Conservation (phyloP, 2,797 vertebrate species). For the Acanthurus leucopareius region DNA sequence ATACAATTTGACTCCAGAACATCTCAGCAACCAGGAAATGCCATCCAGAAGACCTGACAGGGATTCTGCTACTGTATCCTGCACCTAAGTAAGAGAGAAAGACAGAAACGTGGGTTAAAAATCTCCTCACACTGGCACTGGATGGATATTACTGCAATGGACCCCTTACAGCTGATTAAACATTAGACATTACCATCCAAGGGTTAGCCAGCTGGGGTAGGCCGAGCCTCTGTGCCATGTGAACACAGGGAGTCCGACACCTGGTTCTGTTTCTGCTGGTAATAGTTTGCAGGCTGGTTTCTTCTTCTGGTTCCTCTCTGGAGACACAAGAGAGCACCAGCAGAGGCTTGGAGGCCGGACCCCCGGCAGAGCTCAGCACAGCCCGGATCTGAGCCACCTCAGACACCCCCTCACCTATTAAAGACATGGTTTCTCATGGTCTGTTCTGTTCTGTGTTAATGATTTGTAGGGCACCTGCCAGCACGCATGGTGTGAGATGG, state of each 20-base stretch:
- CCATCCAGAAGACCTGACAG: conserved; percentile 90
- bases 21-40: conserved; percentile 92
- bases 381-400: conserved; percentile 90
- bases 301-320: conserved; percentile 62
- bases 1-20: conserved; percentile 81
- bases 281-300: neutral
- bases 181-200: conserved; percentile 90
- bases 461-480: neutral
- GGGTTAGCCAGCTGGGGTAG: conserved; percentile 87
- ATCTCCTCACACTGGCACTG: neutral
- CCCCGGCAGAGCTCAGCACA: conserved; percentile 86
- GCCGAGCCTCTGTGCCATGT: conserved; percentile 90
- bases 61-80: conserved; percentile 90
- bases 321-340: conserved; percentile 93
- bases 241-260: conserved; percentile 88
- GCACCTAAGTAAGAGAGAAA: conserved; percentile 84
- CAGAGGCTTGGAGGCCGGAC: conserved; percentile 86
- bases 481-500: neutral
- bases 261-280: conserved; percentile 24
- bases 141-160: neutral
- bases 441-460: neutral
- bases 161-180: conserved; percentile 8
- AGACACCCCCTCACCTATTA: conserved; percentile 80
- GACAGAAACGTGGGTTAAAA: conserved; percentile 33
- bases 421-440: conserved; percentile 12